Base-by-base conservation (phyloP, 2,888 invertebrate genomes). In the Caenorhabditis auriculariae region DNA sequence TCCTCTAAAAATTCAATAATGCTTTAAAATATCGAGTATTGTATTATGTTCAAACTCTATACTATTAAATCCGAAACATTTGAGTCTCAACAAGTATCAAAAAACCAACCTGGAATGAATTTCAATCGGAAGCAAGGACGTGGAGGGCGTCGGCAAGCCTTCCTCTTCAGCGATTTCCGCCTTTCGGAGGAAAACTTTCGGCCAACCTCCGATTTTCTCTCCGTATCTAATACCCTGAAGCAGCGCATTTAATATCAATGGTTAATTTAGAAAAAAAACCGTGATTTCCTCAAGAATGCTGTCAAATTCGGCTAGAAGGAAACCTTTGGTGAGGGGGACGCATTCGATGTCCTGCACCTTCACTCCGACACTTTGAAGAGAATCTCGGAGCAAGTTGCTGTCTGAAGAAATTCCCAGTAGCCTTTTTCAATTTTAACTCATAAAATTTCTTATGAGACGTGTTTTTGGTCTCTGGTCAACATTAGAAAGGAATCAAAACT, bases 111-210 rank as follows among this genome's bases (percentile, higher is more conserved):
- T 49, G 3, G 45, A 41, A 2, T 62, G 50, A 4, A 78, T 69
- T 62, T 76, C 69, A 6, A 78, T 62, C 7, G 76, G 74, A 9
- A 77, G 46, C n/a, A 78, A 50, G 6, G 49, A 37, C 2, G 44
- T n/a, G 15, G 57, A 52, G 12, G 75, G 54, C 5, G 56, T 47
- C 2, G 77, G 77, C 7, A 77, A 46, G 5, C 66, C 66, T 6
- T 65, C 21, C 9, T 67, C 63, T 9, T 59, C 45, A 7, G 69
- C 57, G 12, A 38, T 54, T 23, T 62, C 68, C 12, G 53, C 41
- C 26, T 49, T 69, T 21, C 72, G 54, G 27, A 78, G 57, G 24
- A 76, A 59, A 17, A 79, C 49, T 41, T 60, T 19, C 1, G 77
- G 78, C 3, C 47, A 28, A 15, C 41, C 29, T 35, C 78, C 75